Evolutionary conservation across 2,888 invertebrate genomes (phyloP).

Genomic region (Hoplodrina blanda): DNA sequence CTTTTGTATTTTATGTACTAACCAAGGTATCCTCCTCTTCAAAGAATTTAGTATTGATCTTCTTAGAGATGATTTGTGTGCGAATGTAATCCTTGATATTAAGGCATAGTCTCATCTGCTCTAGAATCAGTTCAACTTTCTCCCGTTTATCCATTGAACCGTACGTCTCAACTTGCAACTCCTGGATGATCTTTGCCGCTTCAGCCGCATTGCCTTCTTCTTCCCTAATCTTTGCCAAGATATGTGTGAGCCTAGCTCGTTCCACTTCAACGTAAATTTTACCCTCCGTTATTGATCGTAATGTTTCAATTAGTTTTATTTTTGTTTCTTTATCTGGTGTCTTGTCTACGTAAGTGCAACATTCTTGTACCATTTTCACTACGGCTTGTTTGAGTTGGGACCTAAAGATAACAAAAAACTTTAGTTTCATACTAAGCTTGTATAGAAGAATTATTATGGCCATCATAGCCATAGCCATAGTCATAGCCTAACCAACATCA

Average conservation of each 20-base stretch:
- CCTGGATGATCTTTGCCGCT: conserved; percentile 98
- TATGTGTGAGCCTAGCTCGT: conserved; percentile 98
- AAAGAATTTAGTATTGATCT: conserved; percentile 99
- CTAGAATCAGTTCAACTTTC: conserved; percentile 98
- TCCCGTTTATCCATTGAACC: conserved; percentile 99
- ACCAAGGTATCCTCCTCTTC: conserved; percentile 95
- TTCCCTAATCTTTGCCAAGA: conserved; percentile 96
- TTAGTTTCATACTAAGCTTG: conserved; percentile 2
- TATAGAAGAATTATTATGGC: no score
- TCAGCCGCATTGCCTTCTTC: conserved; percentile 95
- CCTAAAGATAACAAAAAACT: conserved; percentile 70
- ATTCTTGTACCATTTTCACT: conserved; percentile 99
- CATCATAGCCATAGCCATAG: no score
- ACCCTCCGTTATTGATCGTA: conserved; percentile 98
- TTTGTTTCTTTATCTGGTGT: conserved; percentile 97
- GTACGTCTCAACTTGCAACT: conserved; percentile 98
- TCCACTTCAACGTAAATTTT: conserved; percentile 99
- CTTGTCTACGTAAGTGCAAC: conserved; percentile 97
- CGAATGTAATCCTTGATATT: conserved; percentile 98
- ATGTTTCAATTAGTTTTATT: conserved; percentile 98
- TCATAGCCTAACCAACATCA: no score
- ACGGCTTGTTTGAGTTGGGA: conserved; percentile 99
- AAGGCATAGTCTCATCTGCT: conserved; percentile 99
- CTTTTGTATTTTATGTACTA: conserved; percentile 27
- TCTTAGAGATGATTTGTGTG: conserved; percentile 99